Evolutionary conservation across 1,140 invertebrate genomes (phyloP), one percentile per base, ranked within the genome.

Genomic region (Laupala kohalensis): DNA sequence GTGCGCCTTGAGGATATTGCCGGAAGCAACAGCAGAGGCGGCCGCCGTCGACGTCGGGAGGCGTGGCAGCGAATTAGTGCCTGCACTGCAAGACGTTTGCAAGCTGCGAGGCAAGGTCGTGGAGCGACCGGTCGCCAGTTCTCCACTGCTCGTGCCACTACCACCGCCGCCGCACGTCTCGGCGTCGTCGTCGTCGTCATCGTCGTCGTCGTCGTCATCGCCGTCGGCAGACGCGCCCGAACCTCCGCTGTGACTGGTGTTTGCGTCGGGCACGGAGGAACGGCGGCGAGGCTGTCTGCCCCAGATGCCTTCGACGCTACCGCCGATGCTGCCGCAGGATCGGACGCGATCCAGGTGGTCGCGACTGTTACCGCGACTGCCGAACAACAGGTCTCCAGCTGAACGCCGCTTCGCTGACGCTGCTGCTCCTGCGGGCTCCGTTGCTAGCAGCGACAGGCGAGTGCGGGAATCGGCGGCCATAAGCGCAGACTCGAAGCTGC

Each of bases 401-500:
- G 90, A 92, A 28, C 91, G 84, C 71, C 92, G 82, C 79, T 92
- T 89, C 27, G 90, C 87, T 69, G 87, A 87, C 73, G 88, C 80
- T 9, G 62, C 90, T 88, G 6, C 88, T 84, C 23, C 90, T 91
- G 73, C 90, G 87, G 74, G 88, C 90, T 76, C 88, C 64, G 86
- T 85, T 25, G 90, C 88, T 26, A 88, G 80, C 64, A 91, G 82
- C 67, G 90, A 89, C 28, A 92, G 80, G 74, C 90, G 91, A 15
- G 89, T 91, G 70, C 91, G 84, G 2, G 91, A 92, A 77, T 94
- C 92, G 37, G 88, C 88, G 15, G 91, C 91, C 79, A 94, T 87
- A 37, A 94, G 80, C 12, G 92, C 92, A 4, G 92, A 93, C 77
- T 95, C 93, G 80, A 95, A 94, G 80, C 92, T 94, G 69, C 92